These are phyloP conservation scores for Schizopygopsis pylzovi DNA, from an alignment of 2,797 vertebrate species.

Conservation along the genomic window DNA sequence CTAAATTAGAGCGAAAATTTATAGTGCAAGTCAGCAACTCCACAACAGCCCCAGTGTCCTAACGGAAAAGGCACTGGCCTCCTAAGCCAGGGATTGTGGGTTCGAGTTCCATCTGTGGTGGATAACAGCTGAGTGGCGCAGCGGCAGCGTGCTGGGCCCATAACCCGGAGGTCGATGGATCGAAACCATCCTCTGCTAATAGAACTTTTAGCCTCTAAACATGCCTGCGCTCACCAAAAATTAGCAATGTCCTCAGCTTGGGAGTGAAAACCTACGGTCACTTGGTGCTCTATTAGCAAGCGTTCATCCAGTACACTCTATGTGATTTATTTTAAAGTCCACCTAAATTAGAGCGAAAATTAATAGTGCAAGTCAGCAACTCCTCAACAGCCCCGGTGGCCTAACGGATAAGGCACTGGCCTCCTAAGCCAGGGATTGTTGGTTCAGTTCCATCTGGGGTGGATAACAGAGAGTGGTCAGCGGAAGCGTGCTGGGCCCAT, in stretches of 20 bases:
- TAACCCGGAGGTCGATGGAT: slow-evolving; percentile 84
- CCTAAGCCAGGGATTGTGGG: slow-evolving; percentile 61
- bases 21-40: too few relatives aligned
- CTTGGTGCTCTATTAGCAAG: too few relatives aligned
- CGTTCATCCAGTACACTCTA: too few relatives aligned
- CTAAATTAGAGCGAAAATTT: too few relatives aligned
- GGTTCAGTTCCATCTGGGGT: slow-evolving; percentile 62
- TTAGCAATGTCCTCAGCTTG: too few relatives aligned
- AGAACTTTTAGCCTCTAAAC: too few relatives aligned
- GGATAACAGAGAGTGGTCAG: background rate
- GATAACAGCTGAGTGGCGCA: slow-evolving; percentile 78
- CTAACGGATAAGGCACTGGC: slow-evolving; percentile 68
- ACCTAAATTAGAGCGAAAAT: too few relatives aligned
- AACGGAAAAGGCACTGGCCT: slow-evolving; percentile 62
- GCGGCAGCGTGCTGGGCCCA: slow-evolving; percentile 84
- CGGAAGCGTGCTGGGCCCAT: too few relatives aligned
- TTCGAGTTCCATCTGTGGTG: slow-evolving; percentile 53
- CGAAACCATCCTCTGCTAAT: slow-evolving; percentile 82
- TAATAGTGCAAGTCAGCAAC: too few relatives aligned
- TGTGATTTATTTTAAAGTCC: too few relatives aligned
- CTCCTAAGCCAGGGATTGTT: slow-evolving; percentile 67
- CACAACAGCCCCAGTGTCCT: slow-evolving; percentile 51
- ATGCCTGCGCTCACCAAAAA: too few relatives aligned
- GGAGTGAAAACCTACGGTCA: too few relatives aligned
- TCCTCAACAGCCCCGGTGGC: slow-evolving; percentile 58